Evolutionary conservation across 2,888 invertebrate species (phyloP), one percentile per base, ranked within the genome.

Genomic region (Lydus trimaculatus): DNA sequence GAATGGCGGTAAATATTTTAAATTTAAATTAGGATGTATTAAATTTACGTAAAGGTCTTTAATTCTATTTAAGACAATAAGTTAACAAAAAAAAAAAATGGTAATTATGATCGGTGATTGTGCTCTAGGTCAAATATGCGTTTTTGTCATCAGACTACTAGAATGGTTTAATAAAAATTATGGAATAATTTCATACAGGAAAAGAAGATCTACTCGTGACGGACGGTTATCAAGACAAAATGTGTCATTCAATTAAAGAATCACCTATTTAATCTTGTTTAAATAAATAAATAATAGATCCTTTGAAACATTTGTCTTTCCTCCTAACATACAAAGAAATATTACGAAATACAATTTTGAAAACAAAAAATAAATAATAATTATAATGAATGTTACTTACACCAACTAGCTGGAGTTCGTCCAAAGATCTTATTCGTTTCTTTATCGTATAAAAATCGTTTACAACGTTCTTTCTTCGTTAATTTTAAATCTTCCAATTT

Each of bases 321-420:
- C n/a, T n/a, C n/a, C n/a, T n/a, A n/a, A n/a, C n/a, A n/a, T n/a
- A n/a, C n/a, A n/a, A n/a, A n/a, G n/a, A n/a, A n/a, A n/a, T n/a
- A n/a, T n/a, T n/a, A n/a, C n/a, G n/a, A n/a, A n/a, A n/a, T n/a
- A n/a, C n/a, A n/a, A n/a, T n/a, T n/a, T n/a, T n/a, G n/a, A n/a
- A n/a, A n/a, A n/a, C n/a, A n/a, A n/a, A n/a, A n/a, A n/a, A n/a
- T n/a, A n/a, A n/a, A n/a, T n/a, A n/a, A n/a, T n/a, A n/a, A n/a
- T n/a, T n/a, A n/a, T n/a, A n/a, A 9, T 33, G 11, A 33, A 33
- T 33, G 33, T 33, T 43, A 91, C 94, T 93, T 85, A 95, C 95
- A 91, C 96, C 96, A 96, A 84, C 94, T 94, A 11, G 90, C 86
- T 20, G 88, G 91, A 8, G 92, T 94, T 78, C 96, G 88, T 65